Evolutionary conservation across 2,888 invertebrate genomes (phyloP).

Genomic region (Erebia palarica): DNA sequence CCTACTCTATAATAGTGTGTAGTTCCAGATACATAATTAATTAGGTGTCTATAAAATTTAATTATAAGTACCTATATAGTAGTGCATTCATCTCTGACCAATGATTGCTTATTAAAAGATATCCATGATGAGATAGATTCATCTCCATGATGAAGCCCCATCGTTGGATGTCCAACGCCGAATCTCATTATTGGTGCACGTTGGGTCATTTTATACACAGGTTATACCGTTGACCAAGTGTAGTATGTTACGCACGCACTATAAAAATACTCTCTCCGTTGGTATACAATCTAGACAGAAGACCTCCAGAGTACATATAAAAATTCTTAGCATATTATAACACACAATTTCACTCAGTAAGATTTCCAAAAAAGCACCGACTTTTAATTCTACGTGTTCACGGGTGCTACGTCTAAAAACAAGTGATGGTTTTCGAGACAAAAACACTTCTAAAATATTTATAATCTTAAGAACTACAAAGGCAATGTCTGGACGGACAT

Average conservation of each 20-base stretch:
- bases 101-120: neutral
- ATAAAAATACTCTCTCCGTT: neutral
- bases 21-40: neutral
- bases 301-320: neutral
- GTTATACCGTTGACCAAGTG: too few species aligned
- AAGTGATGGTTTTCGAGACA: conserved; percentile 12
- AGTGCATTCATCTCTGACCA: neutral
- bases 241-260: too few species aligned
- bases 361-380: conserved; percentile 32
- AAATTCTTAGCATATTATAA: neutral
- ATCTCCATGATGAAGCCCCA: neutral
- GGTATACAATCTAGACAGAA: neutral
- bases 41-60: conserved; percentile 10
- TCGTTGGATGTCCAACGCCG: neutral
- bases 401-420: conserved; percentile 19
- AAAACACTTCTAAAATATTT: conserved; percentile 22
- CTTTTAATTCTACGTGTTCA: conserved; percentile 15
- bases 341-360: conserved; percentile 25
- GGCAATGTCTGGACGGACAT: conserved; percentile 56
- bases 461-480: conserved; percentile 37
- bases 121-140: too few species aligned
- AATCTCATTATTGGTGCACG: neutral
- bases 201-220: too few species aligned
- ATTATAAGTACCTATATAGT: neutral
- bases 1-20: conserved; percentile 11